A percentile compares a stretch with the other conserved stretches of the same genome.
Conservation (phyloP, 2,888 invertebrate genomes). For the Notodonta ziczac region DNA sequence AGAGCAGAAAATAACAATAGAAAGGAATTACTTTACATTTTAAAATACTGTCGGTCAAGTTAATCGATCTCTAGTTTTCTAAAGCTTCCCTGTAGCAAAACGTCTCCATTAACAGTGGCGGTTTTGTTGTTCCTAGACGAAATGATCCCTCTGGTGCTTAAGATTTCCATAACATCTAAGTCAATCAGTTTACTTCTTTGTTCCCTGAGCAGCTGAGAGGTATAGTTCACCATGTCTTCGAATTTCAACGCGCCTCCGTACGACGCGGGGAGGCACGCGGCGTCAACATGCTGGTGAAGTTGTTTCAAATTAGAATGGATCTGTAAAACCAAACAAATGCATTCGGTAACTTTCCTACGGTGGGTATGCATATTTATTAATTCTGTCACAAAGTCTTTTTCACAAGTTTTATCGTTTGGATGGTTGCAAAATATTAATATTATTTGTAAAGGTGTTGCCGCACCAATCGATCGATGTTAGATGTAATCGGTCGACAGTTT, state of each 20-base stretch:
- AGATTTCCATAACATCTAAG: constrained; percentile 87
- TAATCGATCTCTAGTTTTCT: constrained; percentile 89
- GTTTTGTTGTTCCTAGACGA: constrained; percentile 60
- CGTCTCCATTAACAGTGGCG: constrained; percentile 55
- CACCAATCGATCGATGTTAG: too few relatives aligned
- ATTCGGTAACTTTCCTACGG: too few relatives aligned
- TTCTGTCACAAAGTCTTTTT: too few relatives aligned
- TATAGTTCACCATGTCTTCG: constrained; percentile 88
- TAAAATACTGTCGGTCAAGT: constrained; percentile 2
- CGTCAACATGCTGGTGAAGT: constrained; percentile 85
- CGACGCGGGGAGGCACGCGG: constrained; percentile 87
- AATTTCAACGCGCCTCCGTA: constrained; percentile 89
- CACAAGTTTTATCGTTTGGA: too few relatives aligned
- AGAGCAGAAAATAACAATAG: too few relatives aligned
- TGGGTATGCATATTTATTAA: too few relatives aligned
- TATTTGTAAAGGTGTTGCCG: too few relatives aligned
- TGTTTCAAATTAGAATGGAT: constrained; percentile 85
- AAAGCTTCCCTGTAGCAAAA: constrained; percentile 85
- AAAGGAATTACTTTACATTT: too few relatives aligned
- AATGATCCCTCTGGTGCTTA: constrained; percentile 85
- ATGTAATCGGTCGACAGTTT: too few relatives aligned
- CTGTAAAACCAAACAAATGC: constrained; percentile 59
- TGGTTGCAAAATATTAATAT: too few relatives aligned
- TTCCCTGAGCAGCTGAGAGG: constrained; percentile 85
- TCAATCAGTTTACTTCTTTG: constrained; percentile 85